phyloP scores from a whole-genome alignment of 1,140 invertebrate species.

The Stenopsyche tienmushanensis region DNA sequence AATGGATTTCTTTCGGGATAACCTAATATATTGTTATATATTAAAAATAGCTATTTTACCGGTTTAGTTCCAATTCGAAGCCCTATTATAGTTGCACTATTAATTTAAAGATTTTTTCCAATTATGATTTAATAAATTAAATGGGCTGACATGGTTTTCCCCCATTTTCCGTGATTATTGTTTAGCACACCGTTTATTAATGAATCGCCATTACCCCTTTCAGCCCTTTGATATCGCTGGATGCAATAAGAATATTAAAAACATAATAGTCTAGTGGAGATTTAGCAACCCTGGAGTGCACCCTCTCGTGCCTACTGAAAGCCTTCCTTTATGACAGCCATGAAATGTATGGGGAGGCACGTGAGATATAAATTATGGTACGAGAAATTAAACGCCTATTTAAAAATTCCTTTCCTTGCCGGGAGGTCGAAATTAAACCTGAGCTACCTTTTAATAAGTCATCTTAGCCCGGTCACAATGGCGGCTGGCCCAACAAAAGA shows the following conservation, averaged over 20 bases:
- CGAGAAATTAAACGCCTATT: constrained; percentile 42
- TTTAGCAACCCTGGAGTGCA: constrained; percentile 14
- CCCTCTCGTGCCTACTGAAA: constrained; percentile 10
- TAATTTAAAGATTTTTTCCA: too few species aligned
- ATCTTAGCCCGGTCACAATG: constrained; percentile 35
- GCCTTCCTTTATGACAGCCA: constrained; percentile 36
- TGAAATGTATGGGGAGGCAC: constrained; percentile 39
- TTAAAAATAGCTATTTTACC: too few species aligned
- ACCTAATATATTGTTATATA: too few species aligned
- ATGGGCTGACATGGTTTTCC: too few species aligned
- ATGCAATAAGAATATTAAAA: background rate
- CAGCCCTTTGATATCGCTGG: background rate
- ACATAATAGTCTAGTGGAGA: too few species aligned
- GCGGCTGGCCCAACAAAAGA: constrained; percentile 23
- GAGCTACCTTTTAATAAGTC: constrained; percentile 40
- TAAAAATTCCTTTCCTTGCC: constrained; percentile 40
- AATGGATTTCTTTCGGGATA: too few species aligned
- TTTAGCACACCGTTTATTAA: too few species aligned
- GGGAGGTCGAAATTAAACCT: constrained; percentile 39
- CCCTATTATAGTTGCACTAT: too few species aligned
- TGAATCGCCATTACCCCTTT: too few species aligned
- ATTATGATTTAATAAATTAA: too few species aligned
- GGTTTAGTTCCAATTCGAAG: too few species aligned
- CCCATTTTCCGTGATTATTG: too few species aligned
- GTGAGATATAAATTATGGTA: constrained; percentile 40